Base-by-base conservation (phyloP, 2,888 invertebrate genomes). In the Calameuta filiformis region DNA sequence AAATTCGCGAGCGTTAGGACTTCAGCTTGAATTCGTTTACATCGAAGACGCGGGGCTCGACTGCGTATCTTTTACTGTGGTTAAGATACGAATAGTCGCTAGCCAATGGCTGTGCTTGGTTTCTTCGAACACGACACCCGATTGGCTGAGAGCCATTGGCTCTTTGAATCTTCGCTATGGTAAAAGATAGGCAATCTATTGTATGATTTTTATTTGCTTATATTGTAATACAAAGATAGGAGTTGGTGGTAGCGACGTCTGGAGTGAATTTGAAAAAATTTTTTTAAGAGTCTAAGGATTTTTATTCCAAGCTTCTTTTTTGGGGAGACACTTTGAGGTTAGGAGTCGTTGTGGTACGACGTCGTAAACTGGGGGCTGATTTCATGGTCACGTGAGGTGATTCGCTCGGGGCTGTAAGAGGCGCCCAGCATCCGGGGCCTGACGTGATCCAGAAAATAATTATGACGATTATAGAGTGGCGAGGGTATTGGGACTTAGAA, bases 371-470 rank as follows among this genome's bases (percentile, higher is more conserved):
- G 56, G 23, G 56, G 56, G 9, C 56, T 23, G 23, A 56, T 56
- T 56, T 56, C 1, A 23, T 56, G 56, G 23, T 56, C 56, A 23
- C 56, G 56, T 56, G 9, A 56, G 23, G 23, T 23, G 23, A 56
- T 23, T 56, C 23, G 23, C 56, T 56, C 9, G 56, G 56, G 56
- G 56, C 23, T 56, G 56, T 56, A 56, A 56, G 15, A 9, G 56
- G 56, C 56, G 56, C 23, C 56, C 56, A 56, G 56, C 23, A 56
- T 56, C 56, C 56, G 56, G 9, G 23, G 23, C 56, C 56, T 56
- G 56, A 56, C 56, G 71, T 12, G 71, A 71, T 71, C 71, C 23
- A 74, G 37, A 74, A 74, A 35, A 74, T 74, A 74, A 74, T 74
- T 33, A 74, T 37, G 74, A 74, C 74, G 35, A 74, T 74, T 74